Percentiles rank a stretch among this genome's conserved stretches.
Conservation (phyloP, 2,797 vertebrate genomes). For the Halcyon leucocephala region DNA sequence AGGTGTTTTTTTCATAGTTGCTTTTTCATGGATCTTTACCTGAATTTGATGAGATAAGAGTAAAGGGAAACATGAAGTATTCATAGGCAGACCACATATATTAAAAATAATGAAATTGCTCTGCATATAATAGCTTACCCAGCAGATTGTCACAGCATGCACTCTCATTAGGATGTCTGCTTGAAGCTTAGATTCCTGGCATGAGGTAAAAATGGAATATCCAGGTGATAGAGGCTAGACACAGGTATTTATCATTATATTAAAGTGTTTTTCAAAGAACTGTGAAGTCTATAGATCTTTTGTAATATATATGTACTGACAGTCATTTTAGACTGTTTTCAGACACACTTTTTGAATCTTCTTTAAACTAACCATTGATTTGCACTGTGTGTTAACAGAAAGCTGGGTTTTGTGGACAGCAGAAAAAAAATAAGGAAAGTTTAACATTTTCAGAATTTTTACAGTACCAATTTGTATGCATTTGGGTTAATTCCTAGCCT, state of each 20-base stretch:
- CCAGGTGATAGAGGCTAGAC: slow-evolving; percentile 48
- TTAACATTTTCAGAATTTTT: neutral
- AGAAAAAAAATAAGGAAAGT: neutral
- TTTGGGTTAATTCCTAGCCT: neutral
- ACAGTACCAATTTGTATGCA: neutral
- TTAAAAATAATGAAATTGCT: slow-evolving; percentile 80
- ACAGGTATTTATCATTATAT: slow-evolving; percentile 63
- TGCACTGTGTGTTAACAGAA: neutral
- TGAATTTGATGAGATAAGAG: slow-evolving; percentile 63
- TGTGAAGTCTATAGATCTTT: neutral
- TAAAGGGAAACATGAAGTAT: slow-evolving; percentile 69
- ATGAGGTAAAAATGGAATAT: slow-evolving; percentile 67
- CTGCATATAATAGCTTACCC: slow-evolving; percentile 72
- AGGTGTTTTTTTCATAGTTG: neutral
- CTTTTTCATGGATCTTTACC: slow-evolving; percentile 51
- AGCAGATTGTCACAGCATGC: slow-evolving; percentile 80
- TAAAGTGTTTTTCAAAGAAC: slow-evolving; percentile 54
- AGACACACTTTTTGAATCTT: neutral
- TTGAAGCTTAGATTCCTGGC: slow-evolving; percentile 72
- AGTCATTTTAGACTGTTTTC: neutral
- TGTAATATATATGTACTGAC: neutral
- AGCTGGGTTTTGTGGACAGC: neutral
- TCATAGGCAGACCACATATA: slow-evolving; percentile 48
- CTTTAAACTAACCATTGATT: neutral
- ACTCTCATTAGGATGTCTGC: slow-evolving; percentile 76